Base-by-base conservation (phyloP, 2,797 vertebrate species). In the Orientallactaga sibirica region DNA sequence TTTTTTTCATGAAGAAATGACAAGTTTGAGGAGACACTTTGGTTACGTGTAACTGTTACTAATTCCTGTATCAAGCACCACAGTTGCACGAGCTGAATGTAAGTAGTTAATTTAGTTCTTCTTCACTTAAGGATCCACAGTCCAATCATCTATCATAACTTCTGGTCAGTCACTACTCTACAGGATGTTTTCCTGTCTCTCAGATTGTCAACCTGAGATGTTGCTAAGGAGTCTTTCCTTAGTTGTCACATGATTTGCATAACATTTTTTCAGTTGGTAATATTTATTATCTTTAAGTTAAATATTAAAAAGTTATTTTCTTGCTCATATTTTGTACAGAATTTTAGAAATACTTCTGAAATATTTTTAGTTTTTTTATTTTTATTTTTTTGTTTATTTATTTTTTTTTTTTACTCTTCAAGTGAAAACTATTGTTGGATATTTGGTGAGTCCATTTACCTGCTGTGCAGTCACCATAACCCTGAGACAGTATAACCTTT, bases 111-210 rank as follows among this genome's bases (percentile, higher is more conserved):
- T 25, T n/a, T 62, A 78, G 78, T 58, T 58, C 14, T 16, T 58
- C 15, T 64, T 24, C 62, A 64, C 27, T 76, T 41, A 55, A 29
- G 10, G 8, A 22, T 79, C 76, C 14, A 2, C 24, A 52, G 8
- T 11, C n/a, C 7, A 15, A 2, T 76, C 0, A 19, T 12, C 73
- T 62, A 16, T 25, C 14, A n/a, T 2, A 82, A 3, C 22, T 27
- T 48, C 15, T 4, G 55, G 27, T 2, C n/a, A 2, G 25, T 24
- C 10, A 2, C 8, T 27, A 14, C 9, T 29, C 43, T 1, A 1
- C 19, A 1, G 7, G 14, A 5, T 41, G 16, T 67, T 67, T 41
- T 10, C 1, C 8, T 52, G 7, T 15, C 20, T 7, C 3, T 10
- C 55, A 16, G 7, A 68, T 3, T 22, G 10, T 10, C 7, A 6